Conservation (phyloP, 2,797 vertebrate species). For the Sebastes diploproa region DNA sequence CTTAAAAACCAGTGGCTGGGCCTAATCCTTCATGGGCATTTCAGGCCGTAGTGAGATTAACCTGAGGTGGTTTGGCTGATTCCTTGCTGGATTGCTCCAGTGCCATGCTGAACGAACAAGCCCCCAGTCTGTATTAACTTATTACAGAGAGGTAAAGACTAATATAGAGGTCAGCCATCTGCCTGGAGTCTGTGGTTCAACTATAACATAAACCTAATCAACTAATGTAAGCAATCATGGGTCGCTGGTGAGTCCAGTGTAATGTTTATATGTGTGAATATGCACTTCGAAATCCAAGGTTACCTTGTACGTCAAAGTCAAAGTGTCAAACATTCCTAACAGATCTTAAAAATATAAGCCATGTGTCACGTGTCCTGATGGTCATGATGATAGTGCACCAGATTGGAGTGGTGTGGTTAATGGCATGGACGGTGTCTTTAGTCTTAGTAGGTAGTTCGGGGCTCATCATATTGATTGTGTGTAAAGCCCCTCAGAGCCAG, state of each 20-base stretch:
- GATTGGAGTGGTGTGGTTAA: conserved; percentile 40
- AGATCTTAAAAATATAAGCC: neutral
- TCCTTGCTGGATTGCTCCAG: conserved; percentile 61
- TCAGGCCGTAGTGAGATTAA: conserved; percentile 79
- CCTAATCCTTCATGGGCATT: conserved; percentile 77
- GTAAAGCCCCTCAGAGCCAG: conserved; percentile 63
- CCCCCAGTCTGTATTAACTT: conserved; percentile 51
- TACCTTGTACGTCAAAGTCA: neutral
- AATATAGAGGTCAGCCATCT: conserved; percentile 60
- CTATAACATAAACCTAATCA: conserved; percentile 32
- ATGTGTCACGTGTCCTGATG: conserved; percentile 10
- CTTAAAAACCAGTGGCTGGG: conserved; percentile 61
- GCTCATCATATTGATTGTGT: conserved; percentile 76
- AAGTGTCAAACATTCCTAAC: neutral
- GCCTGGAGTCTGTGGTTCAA: conserved; percentile 29
- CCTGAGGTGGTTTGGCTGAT: conserved; percentile 79
- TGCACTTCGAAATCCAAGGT: neutral
- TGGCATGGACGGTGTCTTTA: conserved; percentile 23
- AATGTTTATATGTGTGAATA: neutral
- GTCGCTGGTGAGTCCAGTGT: neutral
- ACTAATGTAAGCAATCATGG: conserved; percentile 25
- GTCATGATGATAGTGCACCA: conserved; percentile 35
- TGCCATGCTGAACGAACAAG: conserved; percentile 48
- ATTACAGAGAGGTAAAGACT: conserved; percentile 52
- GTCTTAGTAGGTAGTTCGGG: conserved; percentile 31